Conservation (phyloP, 2,888 invertebrate species). For the Lampropteryx suffumata region DNA sequence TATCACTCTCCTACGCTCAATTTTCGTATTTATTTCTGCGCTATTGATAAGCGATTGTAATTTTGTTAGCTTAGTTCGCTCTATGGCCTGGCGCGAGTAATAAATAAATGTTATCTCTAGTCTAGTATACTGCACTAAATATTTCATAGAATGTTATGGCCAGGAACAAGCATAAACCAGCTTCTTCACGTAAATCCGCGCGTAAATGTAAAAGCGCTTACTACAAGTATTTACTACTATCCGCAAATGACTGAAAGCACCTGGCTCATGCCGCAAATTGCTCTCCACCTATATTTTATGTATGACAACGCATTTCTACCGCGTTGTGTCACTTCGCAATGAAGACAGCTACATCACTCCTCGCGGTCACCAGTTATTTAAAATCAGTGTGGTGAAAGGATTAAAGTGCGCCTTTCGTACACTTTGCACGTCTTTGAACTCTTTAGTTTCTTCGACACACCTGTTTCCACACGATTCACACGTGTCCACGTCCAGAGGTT, state of each 20-base stretch:
- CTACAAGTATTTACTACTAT: slow-evolving; percentile 21
- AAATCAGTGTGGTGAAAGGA: too few species aligned
- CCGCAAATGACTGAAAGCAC: slow-evolving; percentile 36
- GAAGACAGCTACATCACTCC: slow-evolving; percentile 14
- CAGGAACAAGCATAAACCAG: slow-evolving; percentile 6
- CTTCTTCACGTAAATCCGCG: background rate
- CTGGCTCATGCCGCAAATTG: slow-evolving; percentile 36
- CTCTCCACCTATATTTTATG: slow-evolving; percentile 45
- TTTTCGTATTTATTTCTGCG: too few species aligned
- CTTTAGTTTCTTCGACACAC: too few species aligned
- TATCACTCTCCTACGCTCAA: too few species aligned
- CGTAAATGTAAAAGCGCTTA: slow-evolving; percentile 12
- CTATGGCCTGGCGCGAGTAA: too few species aligned
- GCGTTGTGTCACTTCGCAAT: slow-evolving; percentile 26
- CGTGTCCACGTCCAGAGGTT: background rate
- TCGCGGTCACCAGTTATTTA: too few species aligned
- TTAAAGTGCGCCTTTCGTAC: too few species aligned
- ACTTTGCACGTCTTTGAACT: too few species aligned
- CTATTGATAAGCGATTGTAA: too few species aligned
- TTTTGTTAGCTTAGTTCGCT: too few species aligned
- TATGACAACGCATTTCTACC: slow-evolving; percentile 42
- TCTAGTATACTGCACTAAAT: slow-evolving; percentile 1
- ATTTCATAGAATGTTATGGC: slow-evolving; percentile 4
- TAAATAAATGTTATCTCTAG: too few species aligned
- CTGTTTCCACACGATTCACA: too few species aligned